Base-by-base conservation (phyloP, 2,888 invertebrate species). In the Graphium colonna region DNA sequence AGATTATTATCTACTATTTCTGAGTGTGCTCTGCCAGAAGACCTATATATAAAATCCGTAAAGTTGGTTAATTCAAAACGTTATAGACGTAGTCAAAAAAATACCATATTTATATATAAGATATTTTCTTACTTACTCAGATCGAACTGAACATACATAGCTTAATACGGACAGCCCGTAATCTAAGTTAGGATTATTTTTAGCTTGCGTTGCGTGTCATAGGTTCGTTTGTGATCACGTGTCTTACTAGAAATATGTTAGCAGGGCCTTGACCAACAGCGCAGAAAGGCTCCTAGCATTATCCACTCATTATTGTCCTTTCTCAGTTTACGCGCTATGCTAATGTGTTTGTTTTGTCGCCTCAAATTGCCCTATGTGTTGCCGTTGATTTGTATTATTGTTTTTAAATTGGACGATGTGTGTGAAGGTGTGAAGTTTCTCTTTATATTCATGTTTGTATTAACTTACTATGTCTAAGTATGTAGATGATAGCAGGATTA, bases 211-310 rank as follows among this genome's bases (percentile, higher is more conserved):
- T 44, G 39, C 39, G 44, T 44, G 38, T 39, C 48, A 53, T 39
- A 48, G 28, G 43, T 43, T 49, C 18, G 16, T 16, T 49, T 16
- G n/a, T 53, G 39, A 53, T 44, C 49, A 45, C 53, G 49, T 44
- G 52, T 31, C 26, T 43, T 47, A 43, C 21, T 49, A 43, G 39
- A 53, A 44, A 53, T 49, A 49, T 53, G 53, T 49, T 33, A 26
- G 44, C 40, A 40, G 41, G 21, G 12, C 53, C 53, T 53, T 53
- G 44, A 44, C 49, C 49, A 53, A 49, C 43, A 47, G 15, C 49
- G 44, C 40, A 18, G 38, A 43, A 40, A 13, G 15, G 48, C 43
- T 48, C 31, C 17, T 13, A n/a, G 39, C 43, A 48, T 48, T 53
- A 48, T 48, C 38, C 13, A 16, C 16, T 39, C 12, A 16, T 48